A percentile compares a stretch with the other conserved stretches of the same genome.
These are phyloP conservation scores for Tenthredo livida DNA, from an alignment of 2,888 invertebrate species.

Conservation along the genomic window DNA sequence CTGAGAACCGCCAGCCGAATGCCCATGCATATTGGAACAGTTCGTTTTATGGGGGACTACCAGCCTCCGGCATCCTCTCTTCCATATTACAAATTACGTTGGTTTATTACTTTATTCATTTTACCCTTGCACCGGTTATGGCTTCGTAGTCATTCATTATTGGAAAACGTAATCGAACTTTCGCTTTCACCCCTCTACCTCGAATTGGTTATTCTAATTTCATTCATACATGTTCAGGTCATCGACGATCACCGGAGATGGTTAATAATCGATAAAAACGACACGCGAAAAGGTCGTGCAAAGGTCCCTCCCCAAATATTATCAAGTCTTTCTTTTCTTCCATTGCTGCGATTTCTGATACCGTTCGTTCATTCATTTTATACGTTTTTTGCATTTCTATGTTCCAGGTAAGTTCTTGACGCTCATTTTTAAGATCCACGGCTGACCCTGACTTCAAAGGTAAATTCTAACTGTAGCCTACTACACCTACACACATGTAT, in stretches of 20 bases:
- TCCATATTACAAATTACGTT: slow-evolving; percentile 41
- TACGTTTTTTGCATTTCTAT: background rate
- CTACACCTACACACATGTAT: background rate
- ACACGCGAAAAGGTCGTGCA: too few relatives aligned
- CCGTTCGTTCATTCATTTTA: background rate
- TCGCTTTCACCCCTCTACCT: background rate
- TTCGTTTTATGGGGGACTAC: slow-evolving; percentile 39
- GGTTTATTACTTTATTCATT: slow-evolving; percentile 46
- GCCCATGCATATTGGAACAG: slow-evolving; percentile 49
- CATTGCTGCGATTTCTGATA: background rate
- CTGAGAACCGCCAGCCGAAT: slow-evolving; percentile 25
- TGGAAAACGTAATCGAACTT: background rate
- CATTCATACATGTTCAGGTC: background rate
- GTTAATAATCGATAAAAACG: background rate
- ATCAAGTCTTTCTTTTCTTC: background rate
- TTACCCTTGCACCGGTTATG: slow-evolving; percentile 13
- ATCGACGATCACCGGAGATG: background rate
- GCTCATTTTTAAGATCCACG: background rate
- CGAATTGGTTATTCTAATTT: background rate
- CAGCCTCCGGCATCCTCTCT: background rate
- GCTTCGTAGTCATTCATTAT: slow-evolving; percentile 30
- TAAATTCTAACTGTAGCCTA: background rate
- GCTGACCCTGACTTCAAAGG: background rate
- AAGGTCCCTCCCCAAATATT: too few relatives aligned
- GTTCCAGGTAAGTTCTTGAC: slow-evolving; percentile 33